Base-by-base conservation (phyloP, 1,140 invertebrate genomes). In the Drosophila lowei region DNA sequence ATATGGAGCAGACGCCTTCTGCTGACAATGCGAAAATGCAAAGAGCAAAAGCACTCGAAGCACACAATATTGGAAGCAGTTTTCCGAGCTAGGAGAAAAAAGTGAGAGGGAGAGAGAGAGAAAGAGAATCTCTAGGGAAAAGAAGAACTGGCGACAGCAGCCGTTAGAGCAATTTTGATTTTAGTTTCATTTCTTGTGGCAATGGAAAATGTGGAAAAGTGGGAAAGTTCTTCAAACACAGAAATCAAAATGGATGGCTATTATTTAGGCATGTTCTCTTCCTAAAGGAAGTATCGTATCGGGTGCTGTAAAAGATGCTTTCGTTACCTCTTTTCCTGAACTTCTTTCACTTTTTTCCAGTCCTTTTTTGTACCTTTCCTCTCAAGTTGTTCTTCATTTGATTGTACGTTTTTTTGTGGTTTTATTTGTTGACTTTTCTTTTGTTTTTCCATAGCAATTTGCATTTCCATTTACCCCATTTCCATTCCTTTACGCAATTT, bases 1-100 rank as follows among this genome's bases (percentile, higher is more conserved):
- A 86, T 86, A 74, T 78, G 63, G 65, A 72, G 46, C 30, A 54
- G 72, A 63, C 65, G 79, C 65, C 78, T 74, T 88, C 83, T 88
- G 83, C 83, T 88, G 83, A 88, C 78, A 88, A 88, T 88, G 83
- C 78, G 75, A 84, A 88, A 89, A 88, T 77, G 83, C 77, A 86
- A 88, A 81, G 78, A 83, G 83, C 78, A 72, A 83, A 86, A 79
- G 79, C 63, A 83, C 83, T 88, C 64, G 84, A 79, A 67, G 61
- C 66, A 49, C 64, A 68, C 53, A 68, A 63, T 71, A 76, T 72
- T 77, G 78, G 75, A 64, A 50, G 58, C 56, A 52, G 65, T 58
- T 58, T 7, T 11, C 30, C 23, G 18, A 34, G 28, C 25, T 13
- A 54, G 49, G n/a, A 47, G 41, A 4, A 53, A 34, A 23, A 16